These are phyloP conservation scores for Sebastes nivosus DNA, from an alignment of 2,797 vertebrate species.

Conservation along the genomic window DNA sequence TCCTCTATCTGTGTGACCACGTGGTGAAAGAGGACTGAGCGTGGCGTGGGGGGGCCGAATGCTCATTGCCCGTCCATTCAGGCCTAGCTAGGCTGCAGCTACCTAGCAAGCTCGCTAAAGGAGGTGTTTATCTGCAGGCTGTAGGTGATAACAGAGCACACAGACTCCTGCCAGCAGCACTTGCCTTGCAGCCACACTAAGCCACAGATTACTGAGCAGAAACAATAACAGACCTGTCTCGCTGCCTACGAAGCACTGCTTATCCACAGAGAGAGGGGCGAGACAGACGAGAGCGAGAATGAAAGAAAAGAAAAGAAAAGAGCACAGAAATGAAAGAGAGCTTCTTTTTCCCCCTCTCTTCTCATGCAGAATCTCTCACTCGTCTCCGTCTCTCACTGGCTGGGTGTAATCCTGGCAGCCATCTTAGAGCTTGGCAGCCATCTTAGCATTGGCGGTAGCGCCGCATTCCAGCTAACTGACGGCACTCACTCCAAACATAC, in stretches of 20 bases:
- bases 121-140: constrained; percentile 82
- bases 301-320: constrained; percentile 50
- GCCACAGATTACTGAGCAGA: constrained; percentile 83
- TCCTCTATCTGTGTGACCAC: not conserved
- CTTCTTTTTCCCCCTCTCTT: constrained; percentile 59
- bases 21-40: constrained; percentile 2
- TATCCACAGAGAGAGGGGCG: constrained; percentile 69
- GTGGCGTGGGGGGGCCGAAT: not conserved
- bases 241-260: constrained; percentile 77
- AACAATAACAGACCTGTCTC: constrained; percentile 84
- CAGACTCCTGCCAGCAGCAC: constrained; percentile 79
- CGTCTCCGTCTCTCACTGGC: constrained; percentile 72
- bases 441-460: constrained; percentile 91
- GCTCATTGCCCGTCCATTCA: constrained; percentile 26
- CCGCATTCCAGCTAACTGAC: constrained; percentile 87
- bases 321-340: constrained; percentile 67
- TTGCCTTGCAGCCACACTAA: constrained; percentile 81
- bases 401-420: constrained; percentile 89
- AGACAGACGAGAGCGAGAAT: constrained; percentile 63
- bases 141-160: constrained; percentile 81
- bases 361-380: constrained; percentile 66
- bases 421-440: constrained; percentile 97
- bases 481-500: constrained; percentile 80
- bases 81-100: constrained; percentile 35
- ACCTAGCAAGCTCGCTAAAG: constrained; percentile 59